phyloP scores from a whole-genome alignment of 92 coral and sea anemone genomes.

The Zoanthus sansibaricus region DNA sequence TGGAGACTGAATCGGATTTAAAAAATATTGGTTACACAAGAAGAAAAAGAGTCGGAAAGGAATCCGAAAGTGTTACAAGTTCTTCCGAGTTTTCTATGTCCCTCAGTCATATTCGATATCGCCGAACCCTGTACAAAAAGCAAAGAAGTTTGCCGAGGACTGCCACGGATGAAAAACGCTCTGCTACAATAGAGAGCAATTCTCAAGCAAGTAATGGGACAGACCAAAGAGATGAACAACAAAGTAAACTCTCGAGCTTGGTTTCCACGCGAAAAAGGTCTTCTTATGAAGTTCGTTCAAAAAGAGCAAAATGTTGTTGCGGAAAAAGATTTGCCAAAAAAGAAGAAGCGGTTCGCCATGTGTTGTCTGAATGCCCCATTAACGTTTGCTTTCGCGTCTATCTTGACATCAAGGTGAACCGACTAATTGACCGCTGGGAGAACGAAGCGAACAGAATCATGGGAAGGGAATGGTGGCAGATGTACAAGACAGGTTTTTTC shows the following conservation, averaged over 20 bases:
- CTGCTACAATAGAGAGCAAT: conserved; percentile 2
- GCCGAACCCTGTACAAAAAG: conserved; percentile 19
- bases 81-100: conserved; percentile 38
- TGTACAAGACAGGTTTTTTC: conserved; percentile 62
- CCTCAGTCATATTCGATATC: conserved; percentile 27
- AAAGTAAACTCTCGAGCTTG: conserved; percentile 3
- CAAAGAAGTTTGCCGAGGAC: background rate
- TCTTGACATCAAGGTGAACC: conserved; percentile 58
- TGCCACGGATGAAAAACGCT: background rate
- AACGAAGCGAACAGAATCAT: conserved; percentile 56
- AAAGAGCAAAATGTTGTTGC: conserved; percentile 63
- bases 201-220: conserved; percentile 8
- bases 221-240: background rate
- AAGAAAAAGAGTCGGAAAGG: background rate
- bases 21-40: background rate
- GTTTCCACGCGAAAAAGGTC: background rate
- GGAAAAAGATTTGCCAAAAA: conserved; percentile 58
- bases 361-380: conserved; percentile 58
- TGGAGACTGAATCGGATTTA: background rate
- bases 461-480: conserved; percentile 75
- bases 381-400: conserved; percentile 67
- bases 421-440: conserved; percentile 56
- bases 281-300: conserved; percentile 10
- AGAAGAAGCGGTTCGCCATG: conserved; percentile 63
- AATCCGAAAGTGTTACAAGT: background rate